Base-by-base conservation (phyloP, 2,888 invertebrate species). In the Pasiphila rectangulata region DNA sequence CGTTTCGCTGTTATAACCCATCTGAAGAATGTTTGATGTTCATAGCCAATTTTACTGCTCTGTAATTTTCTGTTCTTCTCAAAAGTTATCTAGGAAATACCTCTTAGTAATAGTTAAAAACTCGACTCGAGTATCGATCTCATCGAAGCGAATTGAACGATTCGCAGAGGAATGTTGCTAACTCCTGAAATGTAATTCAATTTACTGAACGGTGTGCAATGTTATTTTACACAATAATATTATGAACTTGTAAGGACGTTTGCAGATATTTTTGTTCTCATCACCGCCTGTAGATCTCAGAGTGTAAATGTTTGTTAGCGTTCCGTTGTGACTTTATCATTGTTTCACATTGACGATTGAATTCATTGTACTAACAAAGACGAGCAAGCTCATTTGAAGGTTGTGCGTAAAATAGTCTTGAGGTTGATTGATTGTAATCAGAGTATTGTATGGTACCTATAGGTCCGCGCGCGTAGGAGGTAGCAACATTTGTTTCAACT, bases 351-450 rank as follows among this genome's bases (percentile, higher is more conserved):
- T 51, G 40, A 47, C 57, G 57, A 57, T 66, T 61, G 58, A 57
- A 61, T 63, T 57, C 56, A 61, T 56, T 57, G 55, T 57, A 62
- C 57, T 62, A 52, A 66, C 59, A 59, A 51, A n/a, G 55, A 63
- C 58, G 63, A 60, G 51, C 58, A 67, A 73, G 81, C 80, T 83
- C 82, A 83, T 83, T 67, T 73, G 56, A 82, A 75, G 84, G 84
- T 84, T 84, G 83, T 84, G 84, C 71, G 61, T 73, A 64, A 63
- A 69, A 72, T 76, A 76, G 72, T 79, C 67, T n/a, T 75, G 75
- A 75, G 59, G 59, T 71, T 74, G 72, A 69, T 72, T 75, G 72
- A 69, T 77, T 72, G 70, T 76, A 64, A 64, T 64, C 65, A 52
- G 63, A 63, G 46, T 51, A 13, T 13, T 27, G 16, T 15, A 34